Evolutionary conservation across 1,140 invertebrate species (phyloP).

Genomic region (Melipona quadrifasciata): DNA sequence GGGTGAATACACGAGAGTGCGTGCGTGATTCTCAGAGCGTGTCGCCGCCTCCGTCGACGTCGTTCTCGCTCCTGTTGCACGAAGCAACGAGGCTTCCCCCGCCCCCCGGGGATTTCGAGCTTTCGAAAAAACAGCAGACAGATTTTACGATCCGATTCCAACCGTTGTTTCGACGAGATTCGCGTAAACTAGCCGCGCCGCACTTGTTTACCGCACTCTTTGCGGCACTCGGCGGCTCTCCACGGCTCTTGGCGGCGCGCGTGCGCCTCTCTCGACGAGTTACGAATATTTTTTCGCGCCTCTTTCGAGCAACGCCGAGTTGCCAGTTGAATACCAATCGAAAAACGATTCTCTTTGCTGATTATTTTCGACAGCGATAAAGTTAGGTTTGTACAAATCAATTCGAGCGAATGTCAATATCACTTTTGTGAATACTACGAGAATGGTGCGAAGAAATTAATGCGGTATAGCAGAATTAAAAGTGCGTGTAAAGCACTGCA

Average conservation of each 20-base stretch:
- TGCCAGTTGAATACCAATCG: neutral
- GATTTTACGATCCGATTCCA: neutral
- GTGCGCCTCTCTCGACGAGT: neutral
- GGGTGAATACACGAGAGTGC: conserved; percentile 56
- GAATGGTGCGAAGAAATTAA: too few species aligned
- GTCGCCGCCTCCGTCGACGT: conserved; percentile 5
- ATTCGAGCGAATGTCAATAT: too few species aligned
- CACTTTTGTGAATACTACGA: too few species aligned
- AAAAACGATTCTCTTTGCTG: neutral
- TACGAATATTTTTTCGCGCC: neutral
- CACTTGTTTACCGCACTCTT: neutral
- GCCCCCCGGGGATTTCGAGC: neutral
- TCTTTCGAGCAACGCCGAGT: neutral
- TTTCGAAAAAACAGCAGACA: conserved; percentile 4
- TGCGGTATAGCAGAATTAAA: too few species aligned
- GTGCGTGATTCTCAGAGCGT: conserved; percentile 25
- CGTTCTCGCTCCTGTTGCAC: conserved; percentile 41
- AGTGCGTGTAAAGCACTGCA: too few species aligned
- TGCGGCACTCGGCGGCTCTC: too few species aligned
- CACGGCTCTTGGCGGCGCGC: neutral
- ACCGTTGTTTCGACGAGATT: neutral
- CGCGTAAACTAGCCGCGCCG: neutral
- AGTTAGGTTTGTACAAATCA: too few species aligned
- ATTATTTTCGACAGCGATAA: neutral
- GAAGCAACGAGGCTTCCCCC: conserved; percentile 16